Evolutionary conservation across 2,113 vertebrate genomes (phyloP).

Genomic region (Bambusicola thoracicus): DNA sequence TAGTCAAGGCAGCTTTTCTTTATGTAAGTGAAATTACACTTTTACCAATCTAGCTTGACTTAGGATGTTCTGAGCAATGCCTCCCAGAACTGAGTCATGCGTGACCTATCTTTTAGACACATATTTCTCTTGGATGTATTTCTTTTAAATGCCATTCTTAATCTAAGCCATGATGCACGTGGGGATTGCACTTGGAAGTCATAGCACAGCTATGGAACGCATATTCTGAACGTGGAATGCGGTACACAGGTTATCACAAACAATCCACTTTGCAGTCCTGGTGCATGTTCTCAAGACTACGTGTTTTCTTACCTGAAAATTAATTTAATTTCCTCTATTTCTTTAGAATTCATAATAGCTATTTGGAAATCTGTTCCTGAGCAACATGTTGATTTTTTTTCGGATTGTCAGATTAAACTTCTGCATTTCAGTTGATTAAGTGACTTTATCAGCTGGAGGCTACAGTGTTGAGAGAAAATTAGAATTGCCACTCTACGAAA

Average conservation of each 20-base stretch:
- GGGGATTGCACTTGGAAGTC: not conserved
- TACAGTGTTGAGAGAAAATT: not conserved
- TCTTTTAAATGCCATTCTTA: not conserved
- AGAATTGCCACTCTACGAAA: not conserved
- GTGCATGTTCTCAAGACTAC: not conserved
- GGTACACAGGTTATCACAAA: not conserved
- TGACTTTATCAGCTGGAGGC: not conserved
- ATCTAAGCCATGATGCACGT: not conserved
- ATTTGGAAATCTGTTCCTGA: not conserved
- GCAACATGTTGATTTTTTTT: not conserved
- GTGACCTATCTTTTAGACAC: not conserved
- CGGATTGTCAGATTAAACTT: not conserved
- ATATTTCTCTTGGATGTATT: not conserved
- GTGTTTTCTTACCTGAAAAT: not conserved
- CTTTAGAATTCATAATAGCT: not conserved
- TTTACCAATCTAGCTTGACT: not conserved
- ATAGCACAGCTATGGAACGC: not conserved
- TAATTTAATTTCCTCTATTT: not conserved
- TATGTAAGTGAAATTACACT: not conserved
- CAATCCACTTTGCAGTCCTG: not conserved
- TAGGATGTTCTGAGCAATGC: not conserved
- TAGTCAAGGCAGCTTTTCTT: not conserved
- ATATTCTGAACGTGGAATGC: not conserved
- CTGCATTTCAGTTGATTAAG: not conserved
- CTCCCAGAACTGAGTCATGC: not conserved